Percentiles rank a stretch among this genome's conserved stretches.
phyloP scores from a whole-genome alignment of 1,140 invertebrate genomes.

The Vanessa atalanta region DNA sequence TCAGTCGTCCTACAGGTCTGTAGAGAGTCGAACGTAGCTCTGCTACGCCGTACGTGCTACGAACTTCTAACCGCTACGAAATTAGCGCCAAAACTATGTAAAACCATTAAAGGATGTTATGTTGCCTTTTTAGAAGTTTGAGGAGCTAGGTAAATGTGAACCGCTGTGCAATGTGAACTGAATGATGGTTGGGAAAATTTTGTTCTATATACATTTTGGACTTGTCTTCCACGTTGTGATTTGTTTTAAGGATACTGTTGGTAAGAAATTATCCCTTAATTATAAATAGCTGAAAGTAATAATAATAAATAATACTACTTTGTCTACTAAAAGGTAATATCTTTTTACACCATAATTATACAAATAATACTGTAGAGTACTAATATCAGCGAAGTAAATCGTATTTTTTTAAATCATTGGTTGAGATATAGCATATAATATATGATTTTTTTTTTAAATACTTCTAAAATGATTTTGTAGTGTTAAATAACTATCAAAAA shows the following conservation, averaged over 20 bases:
- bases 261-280: conserved; percentile 50
- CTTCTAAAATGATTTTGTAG: no score
- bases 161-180: conserved; percentile 68
- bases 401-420: no score
- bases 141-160: conserved; percentile 32
- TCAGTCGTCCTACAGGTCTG: conserved; percentile 56
- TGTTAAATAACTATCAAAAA: no score
- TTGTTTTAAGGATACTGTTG: conserved; percentile 76
- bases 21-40: conserved; percentile 57
- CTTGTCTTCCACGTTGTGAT: conserved; percentile 78
- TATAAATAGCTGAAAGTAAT: background rate
- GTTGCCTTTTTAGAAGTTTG: conserved; percentile 20
- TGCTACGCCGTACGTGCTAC: conserved; percentile 55
- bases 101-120: conserved; percentile 18
- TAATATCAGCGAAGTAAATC: no score
- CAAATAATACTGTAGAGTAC: no score
- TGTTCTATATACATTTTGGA: conserved; percentile 78
- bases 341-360: no score
- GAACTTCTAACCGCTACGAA: conserved; percentile 62
- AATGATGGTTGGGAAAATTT: conserved; percentile 77
- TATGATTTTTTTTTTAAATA: no score
- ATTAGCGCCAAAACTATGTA: conserved; percentile 55
- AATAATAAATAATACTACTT: background rate
- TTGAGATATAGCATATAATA: no score
- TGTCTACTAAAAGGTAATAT: no score